phyloP scores from a whole-genome alignment of 2,797 vertebrate species.

The Psittacula derbiana region DNA sequence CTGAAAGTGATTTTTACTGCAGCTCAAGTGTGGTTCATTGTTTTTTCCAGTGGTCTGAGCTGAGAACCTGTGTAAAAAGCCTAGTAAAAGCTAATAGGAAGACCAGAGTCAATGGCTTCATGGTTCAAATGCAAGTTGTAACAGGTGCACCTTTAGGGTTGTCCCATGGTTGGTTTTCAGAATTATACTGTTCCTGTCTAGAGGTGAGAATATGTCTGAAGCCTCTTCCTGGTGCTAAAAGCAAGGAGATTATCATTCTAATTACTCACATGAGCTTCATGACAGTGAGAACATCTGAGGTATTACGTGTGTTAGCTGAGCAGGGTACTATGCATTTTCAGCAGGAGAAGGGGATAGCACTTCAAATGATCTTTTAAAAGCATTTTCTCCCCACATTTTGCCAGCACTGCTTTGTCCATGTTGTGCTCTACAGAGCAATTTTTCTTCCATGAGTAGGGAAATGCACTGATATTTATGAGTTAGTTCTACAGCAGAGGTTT shows the following conservation, averaged over 20 bases:
- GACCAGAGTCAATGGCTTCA: fast-evolving
- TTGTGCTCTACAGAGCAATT: not conserved
- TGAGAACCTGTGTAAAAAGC: not conserved
- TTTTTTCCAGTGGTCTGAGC: not conserved
- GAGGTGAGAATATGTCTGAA: not conserved
- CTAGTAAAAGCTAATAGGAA: not conserved
- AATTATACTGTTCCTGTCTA: not conserved
- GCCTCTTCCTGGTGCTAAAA: not conserved
- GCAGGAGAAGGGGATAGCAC: not conserved
- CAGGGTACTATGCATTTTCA: not conserved
- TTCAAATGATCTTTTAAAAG: not conserved
- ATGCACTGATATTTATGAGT: fast-evolving
- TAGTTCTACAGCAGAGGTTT: not conserved
- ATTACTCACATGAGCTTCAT: not conserved
- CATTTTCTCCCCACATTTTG: fast-evolving
- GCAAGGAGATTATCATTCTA: fast-evolving
- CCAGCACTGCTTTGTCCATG: not conserved
- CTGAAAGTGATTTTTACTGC: not conserved
- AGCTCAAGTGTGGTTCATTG: not conserved
- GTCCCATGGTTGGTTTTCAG: not conserved
- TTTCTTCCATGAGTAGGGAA: not conserved
- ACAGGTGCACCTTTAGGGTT: not conserved
- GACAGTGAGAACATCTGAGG: not conserved
- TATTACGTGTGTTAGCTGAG: fast-evolving
- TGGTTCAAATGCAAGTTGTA: not conserved